Conservation (phyloP, 2,113 vertebrate species). For the Cavia porcellus region DNA sequence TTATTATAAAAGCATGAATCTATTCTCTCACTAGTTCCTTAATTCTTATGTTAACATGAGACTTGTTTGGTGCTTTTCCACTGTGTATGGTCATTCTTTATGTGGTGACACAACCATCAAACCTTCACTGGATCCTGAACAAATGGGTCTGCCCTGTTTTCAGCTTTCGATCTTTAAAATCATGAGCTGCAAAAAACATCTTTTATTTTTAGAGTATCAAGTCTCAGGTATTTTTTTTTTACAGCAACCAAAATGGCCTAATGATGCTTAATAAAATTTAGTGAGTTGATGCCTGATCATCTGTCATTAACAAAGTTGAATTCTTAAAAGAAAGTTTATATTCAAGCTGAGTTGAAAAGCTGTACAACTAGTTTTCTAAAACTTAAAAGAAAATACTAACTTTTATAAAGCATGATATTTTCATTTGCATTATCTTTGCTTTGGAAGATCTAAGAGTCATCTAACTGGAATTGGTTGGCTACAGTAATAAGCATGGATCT, state of each 20-base stretch:
- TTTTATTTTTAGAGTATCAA: not conserved
- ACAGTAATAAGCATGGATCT: not conserved
- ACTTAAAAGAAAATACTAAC: not conserved
- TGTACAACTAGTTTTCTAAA: not conserved
- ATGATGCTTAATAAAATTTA: not conserved
- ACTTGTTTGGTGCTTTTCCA: not conserved
- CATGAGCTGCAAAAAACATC: not conserved
- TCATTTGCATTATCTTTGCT: not conserved
- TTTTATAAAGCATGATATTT: not conserved
- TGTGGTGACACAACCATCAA: not conserved
- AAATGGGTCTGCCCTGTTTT: not conserved
- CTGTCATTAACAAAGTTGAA: not conserved
- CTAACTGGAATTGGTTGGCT: not conserved
- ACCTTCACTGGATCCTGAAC: not conserved
- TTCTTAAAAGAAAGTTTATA: not conserved
- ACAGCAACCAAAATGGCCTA: not conserved
- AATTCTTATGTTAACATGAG: not conserved
- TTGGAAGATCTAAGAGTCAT: not conserved
- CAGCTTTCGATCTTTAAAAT: not conserved
- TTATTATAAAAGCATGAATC: not conserved
- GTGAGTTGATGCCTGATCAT: not conserved
- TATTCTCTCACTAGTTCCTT: too few relatives aligned
- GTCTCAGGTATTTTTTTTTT: not conserved
- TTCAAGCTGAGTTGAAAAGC: not conserved
- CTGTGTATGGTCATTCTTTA: rapidly evolving